phyloP scores from a whole-genome alignment of 2,797 vertebrate genomes.

The Vipera ursinii region DNA sequence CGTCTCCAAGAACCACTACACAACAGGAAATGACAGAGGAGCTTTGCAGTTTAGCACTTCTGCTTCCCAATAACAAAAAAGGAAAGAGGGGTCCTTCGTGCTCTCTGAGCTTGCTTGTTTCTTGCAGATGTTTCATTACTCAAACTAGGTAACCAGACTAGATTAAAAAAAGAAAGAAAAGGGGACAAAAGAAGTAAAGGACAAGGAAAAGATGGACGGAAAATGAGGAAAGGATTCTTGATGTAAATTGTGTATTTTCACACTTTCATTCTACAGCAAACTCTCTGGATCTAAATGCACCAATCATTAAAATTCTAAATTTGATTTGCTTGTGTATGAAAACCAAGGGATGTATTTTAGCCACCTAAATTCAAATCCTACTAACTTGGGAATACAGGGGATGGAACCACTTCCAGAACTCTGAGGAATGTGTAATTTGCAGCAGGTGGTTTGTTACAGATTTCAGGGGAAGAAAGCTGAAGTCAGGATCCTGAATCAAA shows the following conservation, averaged over 20 bases:
- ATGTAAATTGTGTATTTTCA: not conserved
- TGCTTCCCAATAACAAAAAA: not conserved
- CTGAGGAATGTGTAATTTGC: fast-evolving
- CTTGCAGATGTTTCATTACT: not conserved
- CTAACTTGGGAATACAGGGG: not conserved
- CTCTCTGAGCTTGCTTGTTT: not conserved
- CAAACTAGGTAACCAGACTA: not conserved
- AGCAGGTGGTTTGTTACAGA: fast-evolving
- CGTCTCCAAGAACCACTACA: no score
- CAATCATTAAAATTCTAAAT: not conserved
- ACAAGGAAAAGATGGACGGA: not conserved
- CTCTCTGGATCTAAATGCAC: not conserved
- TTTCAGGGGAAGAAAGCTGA: not conserved
- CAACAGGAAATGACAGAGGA: not conserved
- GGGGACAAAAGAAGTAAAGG: not conserved
- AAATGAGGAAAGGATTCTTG: not conserved
- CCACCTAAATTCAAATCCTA: not conserved
- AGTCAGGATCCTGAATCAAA: fast-evolving
- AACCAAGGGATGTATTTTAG: not conserved
- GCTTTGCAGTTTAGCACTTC: slow-evolving; percentile 6
- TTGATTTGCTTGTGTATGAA: not conserved
- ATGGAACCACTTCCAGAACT: not conserved
- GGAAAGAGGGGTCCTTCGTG: not conserved
- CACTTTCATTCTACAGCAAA: fast-evolving
- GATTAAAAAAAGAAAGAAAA: not conserved